Percentiles rank a stretch among this genome's conserved stretches.
Conservation (phyloP, 2,113 vertebrate species). For the Dasypus novemcinctus region DNA sequence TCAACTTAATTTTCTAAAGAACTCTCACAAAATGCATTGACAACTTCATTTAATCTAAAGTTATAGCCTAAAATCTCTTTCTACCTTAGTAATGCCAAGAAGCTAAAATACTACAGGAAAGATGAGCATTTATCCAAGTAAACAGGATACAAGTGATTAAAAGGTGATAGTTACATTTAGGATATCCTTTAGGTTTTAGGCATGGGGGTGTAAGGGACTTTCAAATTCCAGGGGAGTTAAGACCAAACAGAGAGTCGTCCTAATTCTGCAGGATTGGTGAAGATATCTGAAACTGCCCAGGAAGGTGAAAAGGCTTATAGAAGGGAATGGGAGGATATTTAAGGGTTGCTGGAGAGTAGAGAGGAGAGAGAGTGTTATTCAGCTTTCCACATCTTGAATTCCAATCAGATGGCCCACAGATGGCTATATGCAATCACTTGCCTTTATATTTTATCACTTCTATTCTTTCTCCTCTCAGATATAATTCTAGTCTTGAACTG, state of each 20-base stretch:
- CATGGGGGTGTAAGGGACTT: conserved; percentile 4
- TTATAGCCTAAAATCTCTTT: background rate
- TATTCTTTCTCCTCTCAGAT: background rate
- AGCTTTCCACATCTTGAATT: background rate
- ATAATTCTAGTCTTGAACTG: background rate
- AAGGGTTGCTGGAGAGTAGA: background rate
- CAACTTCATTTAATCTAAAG: background rate
- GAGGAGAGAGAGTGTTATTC: background rate
- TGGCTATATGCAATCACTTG: background rate
- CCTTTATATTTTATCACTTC: background rate
- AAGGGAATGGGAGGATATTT: background rate
- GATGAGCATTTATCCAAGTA: background rate
- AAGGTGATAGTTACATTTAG: conserved; percentile 33
- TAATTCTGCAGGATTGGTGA: background rate
- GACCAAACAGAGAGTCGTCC: background rate
- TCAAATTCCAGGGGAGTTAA: background rate
- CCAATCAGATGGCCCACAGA: background rate
- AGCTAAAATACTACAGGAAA: background rate
- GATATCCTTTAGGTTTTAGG: conserved; percentile 24
- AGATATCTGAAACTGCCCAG: background rate
- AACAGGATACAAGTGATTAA: background rate
- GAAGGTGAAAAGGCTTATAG: background rate
- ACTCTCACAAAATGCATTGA: background rate
- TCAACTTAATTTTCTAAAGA: background rate
- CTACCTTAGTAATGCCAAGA: background rate